Base-by-base conservation (phyloP, 2,113 vertebrate genomes). In the Anoura caudifer region DNA sequence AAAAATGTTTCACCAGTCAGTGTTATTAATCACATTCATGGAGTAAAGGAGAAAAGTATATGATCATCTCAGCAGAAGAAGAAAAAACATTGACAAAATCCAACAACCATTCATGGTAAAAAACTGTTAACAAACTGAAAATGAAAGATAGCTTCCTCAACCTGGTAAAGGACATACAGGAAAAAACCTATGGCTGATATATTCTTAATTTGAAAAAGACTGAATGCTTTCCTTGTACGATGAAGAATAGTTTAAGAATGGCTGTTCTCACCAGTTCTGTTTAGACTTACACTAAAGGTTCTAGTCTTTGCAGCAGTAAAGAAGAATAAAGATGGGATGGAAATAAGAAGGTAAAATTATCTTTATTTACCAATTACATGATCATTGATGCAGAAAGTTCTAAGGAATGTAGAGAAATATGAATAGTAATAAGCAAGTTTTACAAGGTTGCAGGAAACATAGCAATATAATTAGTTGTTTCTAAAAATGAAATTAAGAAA, bases 401-500 rank as follows among this genome's bases (percentile, higher is more conserved):
- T 76, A 76, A 67, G 69, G 24, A 76, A 38, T 76, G 9, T 83
- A 54, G 45, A 38, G 67, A 94, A 83, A 67, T 76, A 56, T 9
- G 6, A 45, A 33, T 83, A 76, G 47, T 31, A 90, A 56, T 61
- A 77, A 73, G 19, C 2, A 26, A 92, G 22, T 75, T 50, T 92
- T 43, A 26, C 38, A 93, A 24, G 13, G 6, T 65, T 90, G 14
- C 6, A 47, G 70, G 47, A 16, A 67, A 33, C 4, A 14, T 65
- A 76, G 76, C 69, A 38, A 9, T 83, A 76, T 20, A 75, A n/a
- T 81, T 36, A 87, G 19, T 63, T 77, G 11, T 80, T 89, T 83
- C 36, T 76, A 83, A 89, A 94, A 54, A 75, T 94, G 24, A 87
- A 50, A 81, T 65, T 54, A 80, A 90, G 20, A 67, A 93, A 93